Evolutionary conservation across 2,888 invertebrate genomes (phyloP).

Genomic region (Epirrhoe alternata): DNA sequence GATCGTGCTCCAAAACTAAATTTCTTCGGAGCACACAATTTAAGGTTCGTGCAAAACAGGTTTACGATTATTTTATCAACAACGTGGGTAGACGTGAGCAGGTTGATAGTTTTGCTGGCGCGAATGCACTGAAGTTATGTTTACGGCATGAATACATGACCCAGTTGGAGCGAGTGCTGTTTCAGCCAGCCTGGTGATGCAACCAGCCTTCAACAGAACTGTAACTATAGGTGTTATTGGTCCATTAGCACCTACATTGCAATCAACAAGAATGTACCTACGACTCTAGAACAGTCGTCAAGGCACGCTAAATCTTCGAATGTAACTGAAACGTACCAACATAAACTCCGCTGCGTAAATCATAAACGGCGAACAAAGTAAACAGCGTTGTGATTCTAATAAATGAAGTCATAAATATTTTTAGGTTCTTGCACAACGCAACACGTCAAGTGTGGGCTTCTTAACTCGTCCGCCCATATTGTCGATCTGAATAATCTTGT

Average conservation of each 20-base stretch:
- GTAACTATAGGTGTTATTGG: slow-evolving; percentile 40
- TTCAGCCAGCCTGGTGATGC: slow-evolving; percentile 70
- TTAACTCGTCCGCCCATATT: slow-evolving; percentile 73
- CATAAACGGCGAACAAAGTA: slow-evolving; percentile 47
- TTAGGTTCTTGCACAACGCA: slow-evolving; percentile 67
- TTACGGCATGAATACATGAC: slow-evolving; percentile 73
- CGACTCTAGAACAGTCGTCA: slow-evolving; percentile 35
- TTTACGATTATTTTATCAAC: slow-evolving; percentile 72
- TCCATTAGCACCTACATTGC: slow-evolving; percentile 47
- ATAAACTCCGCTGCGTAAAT: slow-evolving; percentile 41
- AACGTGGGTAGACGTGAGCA: slow-evolving; percentile 44
- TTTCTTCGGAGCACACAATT: slow-evolving; percentile 37
- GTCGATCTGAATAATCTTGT: slow-evolving; percentile 44
- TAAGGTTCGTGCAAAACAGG: slow-evolving; percentile 57
- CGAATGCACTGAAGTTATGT: slow-evolving; percentile 66
- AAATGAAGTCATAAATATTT: slow-evolving; percentile 66
- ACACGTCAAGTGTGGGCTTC: slow-evolving; percentile 64
- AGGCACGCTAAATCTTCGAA: slow-evolving; percentile 41
- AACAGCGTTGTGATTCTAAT: slow-evolving; percentile 51
- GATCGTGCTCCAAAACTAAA: slow-evolving; percentile 19
- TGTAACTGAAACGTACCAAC: slow-evolving; percentile 35
- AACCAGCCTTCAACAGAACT: slow-evolving; percentile 57
- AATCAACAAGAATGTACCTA: slow-evolving; percentile 54
- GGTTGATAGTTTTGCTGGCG: slow-evolving; percentile 52
- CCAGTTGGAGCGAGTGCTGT: slow-evolving; percentile 72